Evolutionary conservation across 2,888 invertebrate genomes (phyloP), one percentile per base, ranked within the genome.

Genomic region (Ophioninae sp.): DNA sequence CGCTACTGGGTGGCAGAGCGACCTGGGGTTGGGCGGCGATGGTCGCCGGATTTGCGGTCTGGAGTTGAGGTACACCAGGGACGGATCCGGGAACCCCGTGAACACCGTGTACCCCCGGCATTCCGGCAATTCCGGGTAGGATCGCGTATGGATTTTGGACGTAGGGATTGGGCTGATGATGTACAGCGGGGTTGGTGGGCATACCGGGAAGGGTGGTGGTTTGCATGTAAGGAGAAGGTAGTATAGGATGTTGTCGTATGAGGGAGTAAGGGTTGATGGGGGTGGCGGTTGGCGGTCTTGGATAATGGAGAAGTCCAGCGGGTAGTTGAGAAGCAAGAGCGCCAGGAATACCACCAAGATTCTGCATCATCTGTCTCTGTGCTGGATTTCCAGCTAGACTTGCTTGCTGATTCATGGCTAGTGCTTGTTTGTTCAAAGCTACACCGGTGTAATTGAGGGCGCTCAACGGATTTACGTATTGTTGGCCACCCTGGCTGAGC

Each of bases 401-500:
- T 30, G 92, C 86, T 83, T 86, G 87, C 83, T 85, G 88, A 84
- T 82, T 88, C 85, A 87, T 86, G 64, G 92, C 91, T 61, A 94
- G 89, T 65, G 94, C 92, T 88, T 95, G 95, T 89, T 96, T 96
- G 91, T 96, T 96, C 68, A 96, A 93, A 2, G 96, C 94, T 71
- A 96, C 95, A 44, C 96, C 96, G 10, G 96, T 95, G 90, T 96
- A 96, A 89, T 95, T 95, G 44, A 95, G 93, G 1, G 95, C 95
- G 82, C 95, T 95, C 59, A 95, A 92, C 22, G 94, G 94, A 87
- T 93, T 94, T 58, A 92, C 89, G 85, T 88, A 91, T 41, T 59
- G 86, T 63, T 91, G 92, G 0, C 86, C 92, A 44, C 93, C 94
- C 68, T 94, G 94, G 9, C 95, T 95, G 86, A 95, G 92, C 90